Evolutionary conservation across 2,888 invertebrate genomes (phyloP).

Genomic region (Ecliptopera silaceata): DNA sequence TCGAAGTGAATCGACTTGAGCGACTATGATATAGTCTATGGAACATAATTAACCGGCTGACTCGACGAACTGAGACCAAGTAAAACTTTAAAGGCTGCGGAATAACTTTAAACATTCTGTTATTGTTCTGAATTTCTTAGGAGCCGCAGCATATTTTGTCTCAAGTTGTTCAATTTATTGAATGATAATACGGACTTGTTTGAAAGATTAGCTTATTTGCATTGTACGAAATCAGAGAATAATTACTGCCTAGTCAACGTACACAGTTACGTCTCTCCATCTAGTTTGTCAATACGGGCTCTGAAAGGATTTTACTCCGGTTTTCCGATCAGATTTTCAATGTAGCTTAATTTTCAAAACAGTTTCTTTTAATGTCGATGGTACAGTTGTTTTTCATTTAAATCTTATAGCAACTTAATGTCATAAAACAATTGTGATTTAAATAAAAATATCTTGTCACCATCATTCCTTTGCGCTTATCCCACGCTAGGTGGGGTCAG

Average conservation of each 20-base stretch:
- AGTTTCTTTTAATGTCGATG: too few species aligned
- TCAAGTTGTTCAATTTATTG: slow-evolving; percentile 29
- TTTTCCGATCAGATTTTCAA: too few species aligned
- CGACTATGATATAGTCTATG: slow-evolving; percentile 67
- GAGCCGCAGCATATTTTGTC: slow-evolving; percentile 30
- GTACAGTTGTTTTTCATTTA: too few species aligned
- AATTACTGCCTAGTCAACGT: neutral
- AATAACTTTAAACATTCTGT: slow-evolving; percentile 44
- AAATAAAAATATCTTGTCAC: too few species aligned
- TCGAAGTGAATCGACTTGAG: slow-evolving; percentile 60
- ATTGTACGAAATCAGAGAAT: neutral
- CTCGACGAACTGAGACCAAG: slow-evolving; percentile 61
- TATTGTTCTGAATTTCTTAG: slow-evolving; percentile 39
- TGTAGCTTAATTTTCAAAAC: too few species aligned
- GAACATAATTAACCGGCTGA: slow-evolving; percentile 78
- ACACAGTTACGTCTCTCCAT: too few species aligned
- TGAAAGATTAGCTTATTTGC: neutral
- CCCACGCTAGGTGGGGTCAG: too few species aligned
- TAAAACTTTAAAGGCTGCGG: slow-evolving; percentile 52
- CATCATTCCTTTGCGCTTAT: too few species aligned
- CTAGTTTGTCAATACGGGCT: too few species aligned
- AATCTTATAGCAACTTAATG: too few species aligned
- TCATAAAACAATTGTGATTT: too few species aligned
- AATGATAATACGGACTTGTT: slow-evolving; percentile 3
- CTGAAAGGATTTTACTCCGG: too few species aligned